phyloP scores from a whole-genome alignment of 2,888 invertebrate species.

The Diloba caeruleocephala region DNA sequence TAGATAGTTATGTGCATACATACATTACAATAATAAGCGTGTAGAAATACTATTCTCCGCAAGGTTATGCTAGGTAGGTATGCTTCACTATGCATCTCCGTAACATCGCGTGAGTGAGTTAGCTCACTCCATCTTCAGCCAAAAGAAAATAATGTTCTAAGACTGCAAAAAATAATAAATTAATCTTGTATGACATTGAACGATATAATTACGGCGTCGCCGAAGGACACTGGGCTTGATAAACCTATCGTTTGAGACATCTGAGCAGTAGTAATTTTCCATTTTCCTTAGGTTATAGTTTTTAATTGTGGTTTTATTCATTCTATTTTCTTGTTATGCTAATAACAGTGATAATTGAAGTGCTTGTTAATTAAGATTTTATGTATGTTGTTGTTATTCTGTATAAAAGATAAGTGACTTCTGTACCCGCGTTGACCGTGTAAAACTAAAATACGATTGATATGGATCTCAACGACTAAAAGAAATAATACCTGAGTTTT shows the following conservation, averaged over 20 bases:
- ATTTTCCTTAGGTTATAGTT: slow-evolving; percentile 48
- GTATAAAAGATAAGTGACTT: background rate
- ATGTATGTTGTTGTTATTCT: slow-evolving; percentile 5
- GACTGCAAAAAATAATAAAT: slow-evolving; percentile 33
- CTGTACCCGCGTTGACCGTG: background rate
- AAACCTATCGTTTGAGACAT: slow-evolving; percentile 34
- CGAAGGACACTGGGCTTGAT: slow-evolving; percentile 45
- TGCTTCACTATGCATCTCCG: too few species aligned
- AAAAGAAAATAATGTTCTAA: slow-evolving; percentile 23
- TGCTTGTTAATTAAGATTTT: slow-evolving; percentile 19
- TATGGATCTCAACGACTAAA: background rate
- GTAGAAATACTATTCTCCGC: too few species aligned
- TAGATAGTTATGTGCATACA: too few species aligned
- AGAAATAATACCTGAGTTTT: background rate
- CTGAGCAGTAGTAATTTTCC: slow-evolving; percentile 41
- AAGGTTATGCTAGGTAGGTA: too few species aligned
- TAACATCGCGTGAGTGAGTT: too few species aligned
- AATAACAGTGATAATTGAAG: slow-evolving; percentile 33
- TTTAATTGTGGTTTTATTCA: slow-evolving; percentile 33
- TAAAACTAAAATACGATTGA: background rate
- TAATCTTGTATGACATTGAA: slow-evolving; percentile 53
- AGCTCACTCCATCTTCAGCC: too few species aligned
- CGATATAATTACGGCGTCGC: slow-evolving; percentile 36
- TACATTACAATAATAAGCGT: too few species aligned
- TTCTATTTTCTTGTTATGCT: slow-evolving; percentile 30